Evolutionary conservation across 2,888 invertebrate genomes (phyloP), one percentile per base, ranked within the genome.

Genomic region (Mechanitis messenoides): DNA sequence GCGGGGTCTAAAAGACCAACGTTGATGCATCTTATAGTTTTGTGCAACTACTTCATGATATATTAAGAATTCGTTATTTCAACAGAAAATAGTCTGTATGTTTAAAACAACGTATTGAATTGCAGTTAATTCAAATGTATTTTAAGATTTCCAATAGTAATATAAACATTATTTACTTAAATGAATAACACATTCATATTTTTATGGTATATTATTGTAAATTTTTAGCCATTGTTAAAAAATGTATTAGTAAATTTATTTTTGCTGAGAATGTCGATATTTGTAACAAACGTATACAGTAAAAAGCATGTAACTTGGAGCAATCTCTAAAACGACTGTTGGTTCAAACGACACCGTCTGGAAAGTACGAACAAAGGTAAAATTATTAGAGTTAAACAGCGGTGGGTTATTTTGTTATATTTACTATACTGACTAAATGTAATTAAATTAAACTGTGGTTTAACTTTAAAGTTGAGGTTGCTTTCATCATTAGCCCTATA

Each of bases 361-460:
- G 76, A 77, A 83, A 83, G 81, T 82, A 80, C 74, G 75, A 68
- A 81, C 81, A 84, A 84, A 83, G 82, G 84, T 80, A 77, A 81
- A 78, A 79, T 77, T 77, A 77, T 71, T 69, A 73, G 72, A 71
- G 69, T 68, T 62, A 71, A 71, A 68, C 70, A 69, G 67, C 69
- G 66, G 45, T 20, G 56, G 33, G 28, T 59, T 38, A 62, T 64
- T 62, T 60, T 57, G 58, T 62, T 66, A 64, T 60, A 60, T 61
- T 46, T 50, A 45, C 56, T 38, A 12, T 33, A 33, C 28, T 11
- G 28, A 20, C 35, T 50, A 28, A 4, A 33, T 45, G 45, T 33
- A 45, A 45, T 56, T n/a, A 33, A 11, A 45, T 42, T 11, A n/a
- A 54, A 31, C n/a, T 45, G 20, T 20, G 42, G 33, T 53, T 45